Conservation (phyloP, 2,888 invertebrate genomes). For the Branchipolynoe longqiensis region DNA sequence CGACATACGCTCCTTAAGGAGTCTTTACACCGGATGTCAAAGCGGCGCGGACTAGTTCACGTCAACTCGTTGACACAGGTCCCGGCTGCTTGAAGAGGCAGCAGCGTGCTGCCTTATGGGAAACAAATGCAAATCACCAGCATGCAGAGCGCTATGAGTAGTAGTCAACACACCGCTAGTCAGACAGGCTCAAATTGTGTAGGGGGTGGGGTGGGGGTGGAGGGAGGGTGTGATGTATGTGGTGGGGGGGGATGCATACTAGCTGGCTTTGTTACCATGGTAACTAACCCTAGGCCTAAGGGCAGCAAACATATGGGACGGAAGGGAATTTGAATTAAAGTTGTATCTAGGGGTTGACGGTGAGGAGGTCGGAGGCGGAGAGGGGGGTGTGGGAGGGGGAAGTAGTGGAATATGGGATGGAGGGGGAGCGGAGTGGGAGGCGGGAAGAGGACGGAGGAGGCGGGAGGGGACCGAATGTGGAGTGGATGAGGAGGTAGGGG, state of each 20-base stretch:
- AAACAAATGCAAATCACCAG: constrained; percentile 5
- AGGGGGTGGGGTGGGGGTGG: background rate
- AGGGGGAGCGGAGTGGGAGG: background rate
- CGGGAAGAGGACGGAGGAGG: too few relatives aligned
- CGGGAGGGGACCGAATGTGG: background rate
- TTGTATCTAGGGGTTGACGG: constrained; percentile 1
- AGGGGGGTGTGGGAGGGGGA: background rate
- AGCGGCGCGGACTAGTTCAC: too few relatives aligned
- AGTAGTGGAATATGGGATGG: background rate
- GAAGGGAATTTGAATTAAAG: background rate
- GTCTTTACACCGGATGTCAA: too few relatives aligned
- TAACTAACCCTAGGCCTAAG: too few relatives aligned
- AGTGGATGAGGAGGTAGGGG: background rate
- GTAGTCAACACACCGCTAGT: too few relatives aligned
- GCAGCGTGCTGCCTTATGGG: background rate
- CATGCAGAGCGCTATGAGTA: too few relatives aligned
- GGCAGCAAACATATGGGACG: too few relatives aligned
- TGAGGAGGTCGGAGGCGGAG: background rate
- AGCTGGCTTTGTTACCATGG: background rate
- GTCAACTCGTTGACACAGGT: too few relatives aligned
- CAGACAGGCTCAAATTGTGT: constrained; percentile 35
- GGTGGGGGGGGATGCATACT: background rate
- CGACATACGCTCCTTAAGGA: too few relatives aligned
- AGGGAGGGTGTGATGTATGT: background rate
- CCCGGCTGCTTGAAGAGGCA: background rate